Evolutionary conservation across 2,797 vertebrate genomes (phyloP), one percentile per base, ranked within the genome.

Genomic region (Mallotus villosus): DNA sequence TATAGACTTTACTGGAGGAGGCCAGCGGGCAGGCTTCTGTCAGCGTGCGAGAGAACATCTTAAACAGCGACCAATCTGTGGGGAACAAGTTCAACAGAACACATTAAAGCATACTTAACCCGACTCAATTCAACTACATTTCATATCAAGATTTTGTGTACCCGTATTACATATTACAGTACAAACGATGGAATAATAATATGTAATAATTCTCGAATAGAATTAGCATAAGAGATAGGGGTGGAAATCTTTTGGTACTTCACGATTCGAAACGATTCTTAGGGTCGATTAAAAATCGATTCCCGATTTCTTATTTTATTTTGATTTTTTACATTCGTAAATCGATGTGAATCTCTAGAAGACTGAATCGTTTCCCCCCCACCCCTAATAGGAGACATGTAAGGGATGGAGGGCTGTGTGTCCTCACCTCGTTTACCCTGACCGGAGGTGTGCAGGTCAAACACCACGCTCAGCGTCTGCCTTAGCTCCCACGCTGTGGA

Each of bases 1-100:
- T 92, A 0, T 97, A 97, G 79, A 99, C 92, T 82, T 94, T 97
- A 92, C 97, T 99, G 81, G 96, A 94, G 0, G 95, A 94, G 7
- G 97, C 96, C 85, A 99, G 88, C 0, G 98, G 97, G 81, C 98
- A 99, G 0, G 94, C 90, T 41, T 99, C 97, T 0, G 97, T 98
- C 78, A 99, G 89, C 0, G 97, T 99, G 73, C 96, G 94, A 70
- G 97, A 96, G 87, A 99, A 99, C 95, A 99, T 97, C 91, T 95
- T 98, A 74, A 99, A 98, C 73, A 99, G 91, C 34, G 96, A 98
- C 97, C 97, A 99, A 76, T 98, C 97, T 97, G 88, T 25, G 22
- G 27, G 29, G 59, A 25, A 65, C 2, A 66, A 53, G 41, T 6
- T 25, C 2, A 7, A 71, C 2, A 67, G 27, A 60, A 55, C 63